phyloP scores from a whole-genome alignment of 2,113 vertebrate species.

The Macrotis lagotis region DNA sequence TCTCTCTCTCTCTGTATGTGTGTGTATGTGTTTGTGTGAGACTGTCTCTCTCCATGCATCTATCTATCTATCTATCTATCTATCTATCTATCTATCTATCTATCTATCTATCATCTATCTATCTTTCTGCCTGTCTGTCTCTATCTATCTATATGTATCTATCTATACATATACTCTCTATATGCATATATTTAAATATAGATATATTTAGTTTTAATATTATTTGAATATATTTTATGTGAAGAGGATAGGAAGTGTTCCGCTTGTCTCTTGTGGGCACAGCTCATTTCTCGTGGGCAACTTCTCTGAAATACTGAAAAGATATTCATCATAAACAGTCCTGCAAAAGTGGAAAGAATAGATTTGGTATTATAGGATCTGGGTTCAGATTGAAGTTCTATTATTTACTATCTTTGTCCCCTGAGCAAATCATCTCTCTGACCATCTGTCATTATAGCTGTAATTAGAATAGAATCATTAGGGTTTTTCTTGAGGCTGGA shows the following conservation, averaged over 20 bases:
- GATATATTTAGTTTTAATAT: not conserved
- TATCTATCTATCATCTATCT: too few relatives aligned
- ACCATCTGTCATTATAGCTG: not conserved
- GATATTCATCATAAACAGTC: not conserved
- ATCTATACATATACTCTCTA: not conserved
- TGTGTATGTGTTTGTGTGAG: too few relatives aligned
- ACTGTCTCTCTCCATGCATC: too few relatives aligned
- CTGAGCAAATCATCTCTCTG: not conserved
- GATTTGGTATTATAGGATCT: not conserved
- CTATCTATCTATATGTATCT: not conserved
- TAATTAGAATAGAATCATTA: not conserved
- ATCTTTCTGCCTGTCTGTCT: too few relatives aligned
- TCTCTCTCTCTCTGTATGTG: too few relatives aligned
- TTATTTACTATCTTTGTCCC: not conserved
- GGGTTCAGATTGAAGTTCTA: not conserved
- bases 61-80: too few relatives aligned
- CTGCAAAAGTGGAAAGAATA: not conserved
- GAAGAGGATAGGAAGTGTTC: not conserved
- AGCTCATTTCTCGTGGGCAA: not conserved
- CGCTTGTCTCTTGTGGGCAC: not conserved
- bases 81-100: too few relatives aligned
- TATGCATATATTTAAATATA: not conserved
- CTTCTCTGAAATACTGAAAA: not conserved
- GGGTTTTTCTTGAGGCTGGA: not conserved
- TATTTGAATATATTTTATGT: not conserved